These are phyloP conservation scores for Taeniopygia guttata DNA, from an alignment of 2,797 vertebrate genomes.

Conservation along the genomic window DNA sequence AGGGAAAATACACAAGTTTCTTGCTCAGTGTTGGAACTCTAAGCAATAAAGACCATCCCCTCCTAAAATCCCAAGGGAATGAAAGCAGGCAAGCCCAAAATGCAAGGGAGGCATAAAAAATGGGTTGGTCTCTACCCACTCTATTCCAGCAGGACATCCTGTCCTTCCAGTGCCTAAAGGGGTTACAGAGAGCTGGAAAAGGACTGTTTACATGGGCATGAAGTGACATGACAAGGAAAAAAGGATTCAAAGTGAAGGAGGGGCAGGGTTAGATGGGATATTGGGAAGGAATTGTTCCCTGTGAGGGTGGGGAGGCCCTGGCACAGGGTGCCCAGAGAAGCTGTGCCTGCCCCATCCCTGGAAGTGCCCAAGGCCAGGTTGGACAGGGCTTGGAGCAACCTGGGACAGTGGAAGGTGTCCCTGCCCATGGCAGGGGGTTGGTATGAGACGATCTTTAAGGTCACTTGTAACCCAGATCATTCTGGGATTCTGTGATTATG, in stretches of 20 bases:
- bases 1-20: background rate
- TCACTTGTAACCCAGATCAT: background rate
- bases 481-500: background rate
- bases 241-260: background rate
- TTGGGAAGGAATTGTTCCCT: background rate
- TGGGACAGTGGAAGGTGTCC: background rate
- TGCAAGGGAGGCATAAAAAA: background rate
- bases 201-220: background rate
- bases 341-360: background rate
- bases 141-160: background rate
- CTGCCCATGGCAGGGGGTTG: background rate
- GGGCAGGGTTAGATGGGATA: background rate
- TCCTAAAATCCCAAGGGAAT: background rate
- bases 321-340: background rate
- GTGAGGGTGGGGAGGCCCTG: rapidly evolving
- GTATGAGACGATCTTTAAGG: background rate
- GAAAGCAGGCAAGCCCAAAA: background rate
- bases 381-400: rapidly evolving
- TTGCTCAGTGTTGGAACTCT: background rate
- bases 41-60: background rate
- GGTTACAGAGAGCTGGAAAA: background rate
- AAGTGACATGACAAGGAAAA: background rate
- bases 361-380: rapidly evolving
- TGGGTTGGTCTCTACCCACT: background rate
- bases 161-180: background rate